These are phyloP conservation scores for Euphydryas editha DNA, from an alignment of 2,888 invertebrate species.

Conservation along the genomic window DNA sequence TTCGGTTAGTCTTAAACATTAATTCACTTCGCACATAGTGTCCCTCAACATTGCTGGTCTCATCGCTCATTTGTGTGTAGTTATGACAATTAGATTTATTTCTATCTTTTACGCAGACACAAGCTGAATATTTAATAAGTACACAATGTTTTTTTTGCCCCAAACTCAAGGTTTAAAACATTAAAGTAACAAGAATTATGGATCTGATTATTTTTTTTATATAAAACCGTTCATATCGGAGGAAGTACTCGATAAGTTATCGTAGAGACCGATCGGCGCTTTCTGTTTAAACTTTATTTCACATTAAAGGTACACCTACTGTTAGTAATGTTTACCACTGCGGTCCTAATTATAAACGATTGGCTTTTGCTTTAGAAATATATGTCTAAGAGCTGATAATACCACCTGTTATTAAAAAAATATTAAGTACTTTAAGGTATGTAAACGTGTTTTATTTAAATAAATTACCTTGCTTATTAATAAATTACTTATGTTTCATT, in stretches of 20 bases:
- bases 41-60: background rate
- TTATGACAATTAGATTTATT: background rate
- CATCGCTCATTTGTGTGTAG: too few species aligned
- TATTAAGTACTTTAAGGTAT: too few species aligned
- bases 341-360: conserved; percentile 31
- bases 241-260: conserved; percentile 47
- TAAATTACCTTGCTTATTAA: too few species aligned
- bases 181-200: conserved; percentile 37
- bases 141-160: background rate
- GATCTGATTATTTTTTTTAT: conserved; percentile 37
- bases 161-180: conserved; percentile 1
- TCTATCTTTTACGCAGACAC: background rate
- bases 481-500: too few species aligned
- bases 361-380: conserved; percentile 19
- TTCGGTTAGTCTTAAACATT: background rate
- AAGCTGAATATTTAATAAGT: conserved; percentile 1
- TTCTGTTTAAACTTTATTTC: conserved; percentile 45
- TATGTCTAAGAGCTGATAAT: conserved; percentile 21
- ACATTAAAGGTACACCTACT: conserved; percentile 37
- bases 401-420: background rate
- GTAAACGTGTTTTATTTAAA: too few species aligned
- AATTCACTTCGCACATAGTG: background rate
- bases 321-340: conserved; percentile 32
- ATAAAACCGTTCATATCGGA: conserved; percentile 38
- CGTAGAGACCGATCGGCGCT: conserved; percentile 43